These are phyloP conservation scores for Rhadina sibilatrix DNA, from an alignment of 2,113 vertebrate species.

Conservation along the genomic window DNA sequence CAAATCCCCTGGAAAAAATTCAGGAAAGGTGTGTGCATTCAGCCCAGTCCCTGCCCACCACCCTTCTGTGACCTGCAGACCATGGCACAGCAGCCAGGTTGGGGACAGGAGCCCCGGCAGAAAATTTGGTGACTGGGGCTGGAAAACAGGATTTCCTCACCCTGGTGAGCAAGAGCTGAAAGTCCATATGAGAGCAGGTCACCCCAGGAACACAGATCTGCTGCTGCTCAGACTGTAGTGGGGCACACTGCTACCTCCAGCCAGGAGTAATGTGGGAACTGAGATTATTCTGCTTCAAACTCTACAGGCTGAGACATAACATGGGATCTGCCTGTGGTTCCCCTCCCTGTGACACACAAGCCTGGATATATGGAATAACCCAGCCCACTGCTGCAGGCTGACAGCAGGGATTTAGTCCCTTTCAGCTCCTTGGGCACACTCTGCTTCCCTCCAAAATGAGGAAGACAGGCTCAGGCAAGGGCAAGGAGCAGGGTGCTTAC, in stretches of 20 bases:
- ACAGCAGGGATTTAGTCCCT: neutral
- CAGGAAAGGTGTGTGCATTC: neutral
- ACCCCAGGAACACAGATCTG: neutral
- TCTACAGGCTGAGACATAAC: accelerated
- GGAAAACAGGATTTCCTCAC: neutral
- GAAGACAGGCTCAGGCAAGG: neutral
- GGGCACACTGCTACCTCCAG: neutral
- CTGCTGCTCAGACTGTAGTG: neutral
- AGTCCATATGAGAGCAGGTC: neutral
- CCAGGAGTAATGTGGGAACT: neutral
- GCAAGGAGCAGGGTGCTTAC: neutral
- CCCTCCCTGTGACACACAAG: neutral
- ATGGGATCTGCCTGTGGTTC: accelerated
- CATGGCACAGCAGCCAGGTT: accelerated
- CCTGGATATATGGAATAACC: neutral
- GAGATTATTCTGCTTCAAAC: neutral
- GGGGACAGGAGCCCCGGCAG: neutral
- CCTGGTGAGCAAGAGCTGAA: neutral
- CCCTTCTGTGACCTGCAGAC: neutral
- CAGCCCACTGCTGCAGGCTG: neutral
- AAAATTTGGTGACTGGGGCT: neutral
- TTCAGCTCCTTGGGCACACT: neutral
- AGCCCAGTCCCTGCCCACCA: neutral
- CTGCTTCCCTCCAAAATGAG: neutral
- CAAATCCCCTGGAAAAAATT: neutral